Evolutionary conservation across 1,140 invertebrate genomes (phyloP), one percentile per base, ranked within the genome.

Genomic region (Mercenaria mercenaria): DNA sequence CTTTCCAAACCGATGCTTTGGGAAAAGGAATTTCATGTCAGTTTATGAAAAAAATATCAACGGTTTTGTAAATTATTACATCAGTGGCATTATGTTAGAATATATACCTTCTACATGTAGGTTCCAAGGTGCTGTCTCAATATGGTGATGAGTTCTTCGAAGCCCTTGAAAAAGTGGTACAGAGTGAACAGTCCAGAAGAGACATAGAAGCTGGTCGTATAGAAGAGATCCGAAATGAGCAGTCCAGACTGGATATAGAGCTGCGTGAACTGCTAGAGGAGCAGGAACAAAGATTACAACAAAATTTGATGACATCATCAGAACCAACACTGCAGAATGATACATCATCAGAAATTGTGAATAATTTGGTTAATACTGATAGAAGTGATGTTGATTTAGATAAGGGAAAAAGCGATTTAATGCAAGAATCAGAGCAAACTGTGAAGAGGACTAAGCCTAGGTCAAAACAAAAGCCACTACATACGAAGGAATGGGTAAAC

Each of bases 141-240:
- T 93, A 86, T 91, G 92, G 91, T 13, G 89, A 90, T 47, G 91
- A 92, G 29, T 92, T 93, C 72, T 91, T 91, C 29, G 39, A 77
- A 67, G 83, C 85, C 11, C 47, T 93, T 23, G 92, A 93, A n/a
- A 92, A 91, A 64, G 23, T 89, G 37, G 88, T 92, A 0, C 26
- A 52, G n/a, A 56, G 89, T n/a, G 74, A 89, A 79, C 91, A 93
- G 77, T 74, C 56, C 41, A 79, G 67, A 23, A 76, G 92, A 52
- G 92, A 93, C 34, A 80, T 69, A 59, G 90, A 91, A 47, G 90
- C 72, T 0, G 80, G 76, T 37, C 69, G 90, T 32, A 77, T 79
- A 18, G 69, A 82, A 47, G 91, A 91, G 23, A 18, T 93, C 0
- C 76, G 72, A 29, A 72, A 88, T 52, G 77, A 93, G 72, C 91